Percentiles rank a stretch among this genome's conserved stretches.
Conservation (phyloP, 2,113 vertebrate species). For the Oncorhynchus mykiss region DNA sequence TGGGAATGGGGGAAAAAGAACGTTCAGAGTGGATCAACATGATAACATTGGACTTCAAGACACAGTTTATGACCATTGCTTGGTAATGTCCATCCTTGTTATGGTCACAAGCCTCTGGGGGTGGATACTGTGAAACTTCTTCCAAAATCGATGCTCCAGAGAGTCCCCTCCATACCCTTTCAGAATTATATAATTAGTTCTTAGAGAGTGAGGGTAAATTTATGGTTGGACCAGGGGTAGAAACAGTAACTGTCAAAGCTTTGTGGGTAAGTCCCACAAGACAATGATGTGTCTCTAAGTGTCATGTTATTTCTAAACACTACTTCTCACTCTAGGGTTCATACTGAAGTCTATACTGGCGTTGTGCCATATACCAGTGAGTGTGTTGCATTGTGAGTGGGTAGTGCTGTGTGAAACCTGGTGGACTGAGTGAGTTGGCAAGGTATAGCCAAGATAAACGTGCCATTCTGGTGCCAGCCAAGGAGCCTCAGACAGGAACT, state of each 20-base stretch:
- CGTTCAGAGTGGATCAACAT: neutral
- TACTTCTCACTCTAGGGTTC: neutral
- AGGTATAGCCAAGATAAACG: neutral
- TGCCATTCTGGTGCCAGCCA: slow-evolving; percentile 1
- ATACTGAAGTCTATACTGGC: neutral
- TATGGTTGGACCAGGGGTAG: slow-evolving; percentile 13
- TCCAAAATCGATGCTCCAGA: neutral
- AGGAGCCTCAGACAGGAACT: neutral
- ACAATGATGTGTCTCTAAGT: slow-evolving; percentile 1
- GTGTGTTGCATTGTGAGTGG: neutral
- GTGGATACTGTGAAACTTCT: neutral
- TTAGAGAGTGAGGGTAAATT: slow-evolving; percentile 6
- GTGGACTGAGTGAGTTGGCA: neutral
- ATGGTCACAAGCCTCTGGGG: neutral
- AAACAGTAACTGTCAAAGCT: slow-evolving; percentile 20
- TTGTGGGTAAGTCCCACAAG: neutral
- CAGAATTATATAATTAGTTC: slow-evolving; percentile 1
- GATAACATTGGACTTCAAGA: neutral
- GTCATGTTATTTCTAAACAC: neutral
- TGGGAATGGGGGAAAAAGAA: neutral
- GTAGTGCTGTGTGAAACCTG: neutral
- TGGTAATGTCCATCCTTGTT: neutral
- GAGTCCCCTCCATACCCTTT: neutral
- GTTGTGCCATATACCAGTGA: neutral
- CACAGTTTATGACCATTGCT: neutral